Evolutionary conservation across 2,113 vertebrate species (phyloP).

Genomic region (Ariopsis seemanni): DNA sequence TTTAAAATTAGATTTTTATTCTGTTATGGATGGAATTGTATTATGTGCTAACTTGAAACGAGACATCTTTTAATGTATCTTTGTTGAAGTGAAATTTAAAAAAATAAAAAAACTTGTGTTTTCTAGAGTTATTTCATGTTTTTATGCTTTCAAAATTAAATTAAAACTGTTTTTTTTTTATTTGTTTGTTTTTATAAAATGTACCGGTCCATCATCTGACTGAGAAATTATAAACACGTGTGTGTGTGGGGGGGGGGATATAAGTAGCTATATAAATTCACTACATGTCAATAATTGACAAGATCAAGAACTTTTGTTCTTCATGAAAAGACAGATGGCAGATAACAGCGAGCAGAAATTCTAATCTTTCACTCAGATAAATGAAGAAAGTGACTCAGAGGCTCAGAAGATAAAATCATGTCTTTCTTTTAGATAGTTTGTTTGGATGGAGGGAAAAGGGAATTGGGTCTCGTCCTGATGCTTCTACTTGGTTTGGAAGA

Average conservation of each 20-base stretch:
- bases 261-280: conserved; percentile 46
- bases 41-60: background rate
- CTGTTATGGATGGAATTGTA: too few species aligned
- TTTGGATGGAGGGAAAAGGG: conserved; percentile 21
- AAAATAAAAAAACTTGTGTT: background rate
- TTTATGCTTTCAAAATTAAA: background rate
- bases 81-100: background rate
- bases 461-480: conserved; percentile 60
- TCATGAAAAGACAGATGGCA: conserved; percentile 67
- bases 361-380: conserved; percentile 71
- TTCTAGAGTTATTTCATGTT: background rate
- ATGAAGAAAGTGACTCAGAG: conserved; percentile 55
- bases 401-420: conserved; percentile 52
- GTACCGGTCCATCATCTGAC: background rate
- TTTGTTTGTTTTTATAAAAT: too few species aligned
- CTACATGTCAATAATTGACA: conserved; percentile 62
- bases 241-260: background rate
- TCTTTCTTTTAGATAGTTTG: conserved; percentile 25
- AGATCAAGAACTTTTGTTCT: conserved; percentile 68
- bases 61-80: background rate
- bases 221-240: background rate
- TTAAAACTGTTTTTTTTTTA: background rate
- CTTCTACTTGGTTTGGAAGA: conserved; percentile 57
- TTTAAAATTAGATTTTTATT: too few species aligned
- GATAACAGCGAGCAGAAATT: conserved; percentile 65